Evolutionary conservation across 23 tunicate genomes (phyloP).

Genomic region (Oikopleura albicans): DNA sequence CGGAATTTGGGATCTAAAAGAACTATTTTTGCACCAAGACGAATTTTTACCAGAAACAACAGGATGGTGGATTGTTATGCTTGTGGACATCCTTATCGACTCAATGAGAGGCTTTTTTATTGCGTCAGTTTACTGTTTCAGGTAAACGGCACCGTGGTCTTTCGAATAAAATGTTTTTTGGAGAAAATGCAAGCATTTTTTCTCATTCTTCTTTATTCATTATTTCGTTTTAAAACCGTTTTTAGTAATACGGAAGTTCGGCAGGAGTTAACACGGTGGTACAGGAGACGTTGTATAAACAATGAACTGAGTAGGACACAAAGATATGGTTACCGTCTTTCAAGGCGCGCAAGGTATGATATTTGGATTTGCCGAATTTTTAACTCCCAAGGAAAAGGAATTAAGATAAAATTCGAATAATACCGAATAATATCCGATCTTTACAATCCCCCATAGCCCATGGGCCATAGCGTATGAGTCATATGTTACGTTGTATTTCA

Average conservation of each 20-base stretch:
- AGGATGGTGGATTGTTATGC: constrained; percentile 11
- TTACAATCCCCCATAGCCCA: too few species aligned
- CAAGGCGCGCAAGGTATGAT: not conserved
- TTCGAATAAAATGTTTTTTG: too few species aligned
- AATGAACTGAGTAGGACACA: not conserved
- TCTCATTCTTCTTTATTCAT: too few species aligned
- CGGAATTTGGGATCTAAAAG: constrained; percentile 6
- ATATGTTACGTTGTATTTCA: too few species aligned
- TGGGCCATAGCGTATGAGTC: too few species aligned
- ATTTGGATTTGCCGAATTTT: too few species aligned
- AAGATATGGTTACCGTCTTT: not conserved
- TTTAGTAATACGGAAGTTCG: constrained; percentile 5
- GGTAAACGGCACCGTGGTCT: too few species aligned
- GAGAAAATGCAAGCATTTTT: not conserved
- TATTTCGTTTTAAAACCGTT: not conserved
- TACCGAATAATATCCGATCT: too few species aligned
- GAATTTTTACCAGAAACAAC: not conserved
- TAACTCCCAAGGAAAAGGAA: too few species aligned
- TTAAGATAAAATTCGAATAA: too few species aligned
- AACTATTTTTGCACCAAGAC: constrained; percentile 3
- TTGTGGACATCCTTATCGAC: not conserved
- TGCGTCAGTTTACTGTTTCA: constrained; percentile 15
- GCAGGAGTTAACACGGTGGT: constrained; percentile 4
- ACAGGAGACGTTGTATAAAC: not conserved
- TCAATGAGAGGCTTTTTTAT: constrained; percentile 7